Base-by-base conservation (phyloP, 2,888 invertebrate genomes). In the Dasypolia templi region DNA sequence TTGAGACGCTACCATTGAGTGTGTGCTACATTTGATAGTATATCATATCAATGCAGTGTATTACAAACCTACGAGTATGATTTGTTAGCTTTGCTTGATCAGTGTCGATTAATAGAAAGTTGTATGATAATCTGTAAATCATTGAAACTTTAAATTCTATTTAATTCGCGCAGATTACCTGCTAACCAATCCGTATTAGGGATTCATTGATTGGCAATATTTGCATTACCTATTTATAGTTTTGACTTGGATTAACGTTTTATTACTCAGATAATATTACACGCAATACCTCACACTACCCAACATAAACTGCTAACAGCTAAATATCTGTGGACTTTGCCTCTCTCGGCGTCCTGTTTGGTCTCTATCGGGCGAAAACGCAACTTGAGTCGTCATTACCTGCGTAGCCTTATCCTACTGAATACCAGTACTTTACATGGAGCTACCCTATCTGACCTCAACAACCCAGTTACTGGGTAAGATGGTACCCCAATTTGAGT, bases 191-290 rank as follows among this genome's bases (percentile, higher is more conserved):
- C 11, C 11, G 49, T 29, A 55, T 29, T 29, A 19, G 19, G 17
- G 19, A 29, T 55, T n/a, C 14, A 44, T 29, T 68, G n/a, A 14
- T 35, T 19, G 19, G 2, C 4, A 26, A 56, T 35, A 17, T 26
- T 46, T 29, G 32, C 14, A 44, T 71, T 6, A n/a, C n/a, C n/a
- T n/a, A 49, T 64, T 35, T 49, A 42, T 0, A 42, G 14, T 68
- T 44, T 70, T 35, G 44, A 56, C 72, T 72, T 71, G 44, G 56
- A 56, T 46, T 58, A 42, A 58, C 39, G 17, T 64, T 42, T 44
- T 14, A 59, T 35, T 9, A 14, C 19, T 19, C 19, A 46, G 7
- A 46, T 19, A 58, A 39, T 39, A 39, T 32, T 3, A 56, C 51
- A 53, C 51, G 42, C 29, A 53, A 49, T 12, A 49, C 22, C 9